Evolutionary conservation across 1,140 invertebrate species (phyloP).

Genomic region (Ectropis grisescens): DNA sequence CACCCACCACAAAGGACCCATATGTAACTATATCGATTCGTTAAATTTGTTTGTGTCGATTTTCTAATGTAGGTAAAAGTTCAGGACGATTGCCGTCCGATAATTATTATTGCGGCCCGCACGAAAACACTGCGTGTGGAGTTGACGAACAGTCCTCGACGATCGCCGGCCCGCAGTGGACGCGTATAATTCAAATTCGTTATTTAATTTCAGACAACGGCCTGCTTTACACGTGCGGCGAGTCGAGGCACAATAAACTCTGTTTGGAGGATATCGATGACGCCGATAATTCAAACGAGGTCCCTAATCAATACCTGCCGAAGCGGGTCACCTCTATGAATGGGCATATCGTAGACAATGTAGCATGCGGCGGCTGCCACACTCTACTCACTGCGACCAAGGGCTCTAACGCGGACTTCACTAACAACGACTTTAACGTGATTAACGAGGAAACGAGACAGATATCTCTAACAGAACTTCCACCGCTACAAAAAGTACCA

Average conservation of each 20-base stretch:
- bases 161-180: conserved; percentile 9
- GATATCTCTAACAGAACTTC: conserved; percentile 47
- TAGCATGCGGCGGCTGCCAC: conserved; percentile 81
- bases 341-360: conserved; percentile 73
- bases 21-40: no score
- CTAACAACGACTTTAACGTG: conserved; percentile 52
- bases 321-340: conserved; percentile 72
- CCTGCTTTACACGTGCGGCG: conserved; percentile 79
- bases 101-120: no score
- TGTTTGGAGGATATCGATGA: conserved; percentile 76
- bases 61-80: no score
- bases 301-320: conserved; percentile 70
- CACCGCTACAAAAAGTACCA: conserved; percentile 62
- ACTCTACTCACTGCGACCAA: conserved; percentile 75
- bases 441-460: conserved; percentile 40
- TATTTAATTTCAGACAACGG: conserved; percentile 77
- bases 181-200: conserved; percentile 10
- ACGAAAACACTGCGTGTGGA: no score
- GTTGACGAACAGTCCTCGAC: conserved; percentile 7
- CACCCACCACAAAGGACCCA: no score
- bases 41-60: no score
- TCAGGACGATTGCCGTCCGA: no score
- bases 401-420: conserved; percentile 52
- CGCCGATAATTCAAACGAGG: conserved; percentile 65
- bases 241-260: conserved; percentile 80